Base-by-base conservation (phyloP, 2,888 invertebrate genomes). In the Trichacis sp. region DNA sequence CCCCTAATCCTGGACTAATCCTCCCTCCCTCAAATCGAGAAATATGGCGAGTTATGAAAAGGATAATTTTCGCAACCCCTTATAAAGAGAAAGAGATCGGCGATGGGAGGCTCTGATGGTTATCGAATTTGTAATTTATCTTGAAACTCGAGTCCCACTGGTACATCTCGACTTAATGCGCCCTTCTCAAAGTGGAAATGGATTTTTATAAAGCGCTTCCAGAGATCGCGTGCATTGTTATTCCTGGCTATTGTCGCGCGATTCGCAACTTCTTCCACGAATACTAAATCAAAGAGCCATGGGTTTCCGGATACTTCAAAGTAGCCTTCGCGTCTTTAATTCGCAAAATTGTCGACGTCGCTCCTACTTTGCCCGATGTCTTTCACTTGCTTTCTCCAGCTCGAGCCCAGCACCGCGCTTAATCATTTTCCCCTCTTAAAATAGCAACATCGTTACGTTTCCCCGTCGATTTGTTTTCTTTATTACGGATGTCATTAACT, bases 1-100 rank as follows among this genome's bases (percentile, higher is more conserved):
- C 14, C 14, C 78, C 69, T 78, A 80, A 80, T 76, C 77, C 77
- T 51, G 61, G 2, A 73, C 70, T 76, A 79, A 81, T 81, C 76
- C 78, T 68, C 47, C 65, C 68, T 42, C 40, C 42, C 59, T 61
- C 52, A 61, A 66, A 59, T 49, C 57, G 56, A 63, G 61, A 61
- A 69, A 61, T 55, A 70, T 69, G 70, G 69, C 72, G 71, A 75
- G 71, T 78, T 78, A 76, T 75, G 77, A 77, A 77, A 78, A 77
- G 75, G 74, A 75, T 78, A 75, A 77, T 78, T 64, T 62, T 57
- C 48, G 61, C 55, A 24, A 24, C 24, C 24, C 24, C 24, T 20
- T 15, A 9, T 6, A 56, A 62, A 63, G 48, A 49, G 59, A 60
- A 64, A 47, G 62, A 42, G 47, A 60, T 45, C 24, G 20, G 58